These are phyloP conservation scores for Pterostichus madidus DNA, from an alignment of 2,888 invertebrate genomes.

Conservation along the genomic window DNA sequence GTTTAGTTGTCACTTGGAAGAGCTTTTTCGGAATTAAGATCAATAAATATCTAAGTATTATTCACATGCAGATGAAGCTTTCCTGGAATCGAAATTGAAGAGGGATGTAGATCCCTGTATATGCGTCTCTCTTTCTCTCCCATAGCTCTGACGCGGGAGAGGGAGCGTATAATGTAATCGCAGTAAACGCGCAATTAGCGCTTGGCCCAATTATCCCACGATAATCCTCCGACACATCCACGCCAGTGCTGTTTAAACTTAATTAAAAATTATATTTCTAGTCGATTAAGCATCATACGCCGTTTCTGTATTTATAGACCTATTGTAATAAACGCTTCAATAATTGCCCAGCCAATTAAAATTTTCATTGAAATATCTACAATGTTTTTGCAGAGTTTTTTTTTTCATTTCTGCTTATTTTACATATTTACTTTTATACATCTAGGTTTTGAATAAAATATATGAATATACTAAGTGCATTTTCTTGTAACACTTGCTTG, in stretches of 20 bases:
- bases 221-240: constrained; percentile 47
- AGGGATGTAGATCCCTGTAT: too few species aligned
- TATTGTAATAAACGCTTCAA: constrained; percentile 2
- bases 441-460: too few species aligned
- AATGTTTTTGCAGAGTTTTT: background rate
- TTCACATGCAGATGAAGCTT: too few species aligned
- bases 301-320: background rate
- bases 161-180: constrained; percentile 13
- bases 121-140: too few species aligned
- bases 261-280: constrained; percentile 64
- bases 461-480: too few species aligned
- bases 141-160: background rate
- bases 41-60: too few species aligned
- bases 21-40: too few species aligned
- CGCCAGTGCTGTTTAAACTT: constrained; percentile 51
- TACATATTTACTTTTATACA: background rate
- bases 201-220: constrained; percentile 18
- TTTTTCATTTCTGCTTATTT: constrained; percentile 22
- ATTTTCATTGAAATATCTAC: background rate
- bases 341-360: constrained; percentile 35
- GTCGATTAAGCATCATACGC: constrained; percentile 25
- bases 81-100: too few species aligned
- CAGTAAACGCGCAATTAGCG: constrained; percentile 51
- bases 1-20: too few species aligned
- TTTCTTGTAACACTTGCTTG: too few species aligned